Percentiles rank a stretch among this genome's conserved stretches.
These are phyloP conservation scores for Lepus europaeus DNA, from an alignment of 2,113 vertebrate genomes.

Conservation along the genomic window DNA sequence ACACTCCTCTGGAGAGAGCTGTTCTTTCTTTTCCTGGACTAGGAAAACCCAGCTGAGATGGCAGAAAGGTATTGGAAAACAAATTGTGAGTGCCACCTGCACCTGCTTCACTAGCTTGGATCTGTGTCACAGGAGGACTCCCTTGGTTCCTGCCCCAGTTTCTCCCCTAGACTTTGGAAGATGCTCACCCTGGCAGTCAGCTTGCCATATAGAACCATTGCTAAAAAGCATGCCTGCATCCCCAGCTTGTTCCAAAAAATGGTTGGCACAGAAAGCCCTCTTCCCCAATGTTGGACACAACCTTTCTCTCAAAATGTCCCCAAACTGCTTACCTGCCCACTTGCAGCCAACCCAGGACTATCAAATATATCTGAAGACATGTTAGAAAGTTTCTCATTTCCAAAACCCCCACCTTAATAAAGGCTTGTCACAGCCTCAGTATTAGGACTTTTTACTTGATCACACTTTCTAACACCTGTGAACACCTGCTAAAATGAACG, in stretches of 20 bases:
- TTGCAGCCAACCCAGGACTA: neutral
- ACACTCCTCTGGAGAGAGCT: neutral
- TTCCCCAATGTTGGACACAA: neutral
- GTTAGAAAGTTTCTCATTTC: neutral
- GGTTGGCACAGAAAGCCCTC: neutral
- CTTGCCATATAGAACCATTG: neutral
- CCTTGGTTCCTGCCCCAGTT: neutral
- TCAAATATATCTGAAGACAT: neutral
- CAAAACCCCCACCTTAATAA: neutral
- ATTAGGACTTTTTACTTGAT: neutral
- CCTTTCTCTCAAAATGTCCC: neutral
- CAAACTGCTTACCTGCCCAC: neutral
- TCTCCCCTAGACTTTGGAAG: neutral
- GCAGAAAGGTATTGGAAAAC: neutral
- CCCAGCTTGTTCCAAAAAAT: neutral
- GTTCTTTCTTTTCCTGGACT: neutral
- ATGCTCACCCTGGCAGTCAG: neutral
- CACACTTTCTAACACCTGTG: neutral
- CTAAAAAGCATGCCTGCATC: neutral
- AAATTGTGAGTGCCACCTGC: neutral
- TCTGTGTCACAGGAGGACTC: neutral
- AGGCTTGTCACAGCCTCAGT: neutral
- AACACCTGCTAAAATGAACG: neutral
- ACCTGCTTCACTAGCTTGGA: neutral
- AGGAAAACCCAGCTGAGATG: neutral